These are phyloP conservation scores for Leptothorax acervorum DNA, from an alignment of 2,888 invertebrate species.

Conservation along the genomic window DNA sequence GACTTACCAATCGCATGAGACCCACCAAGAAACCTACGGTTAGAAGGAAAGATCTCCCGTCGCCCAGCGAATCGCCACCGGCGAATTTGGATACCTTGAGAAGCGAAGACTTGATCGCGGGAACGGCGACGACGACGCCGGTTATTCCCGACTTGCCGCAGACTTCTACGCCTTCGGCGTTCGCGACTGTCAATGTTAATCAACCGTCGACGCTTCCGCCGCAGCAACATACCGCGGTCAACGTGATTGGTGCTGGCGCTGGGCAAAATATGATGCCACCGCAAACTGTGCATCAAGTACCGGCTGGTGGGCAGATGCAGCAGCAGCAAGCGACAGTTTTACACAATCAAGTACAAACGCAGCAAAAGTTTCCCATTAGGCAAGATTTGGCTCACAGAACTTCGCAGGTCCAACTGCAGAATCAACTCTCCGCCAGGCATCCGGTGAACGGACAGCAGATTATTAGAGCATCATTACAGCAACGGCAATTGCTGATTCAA, in stretches of 20 bases:
- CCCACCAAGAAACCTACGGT: slow-evolving; percentile 83
- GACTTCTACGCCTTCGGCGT: slow-evolving; percentile 79
- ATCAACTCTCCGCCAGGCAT: slow-evolving; percentile 80
- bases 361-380: slow-evolving; percentile 82
- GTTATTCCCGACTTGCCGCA: slow-evolving; percentile 75
- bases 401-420: slow-evolving; percentile 75
- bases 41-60: slow-evolving; percentile 82
- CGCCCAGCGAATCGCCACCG: slow-evolving; percentile 82
- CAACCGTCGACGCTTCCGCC: slow-evolving; percentile 81
- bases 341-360: slow-evolving; percentile 83
- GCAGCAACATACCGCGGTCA: slow-evolving; percentile 71
- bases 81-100: slow-evolving; percentile 81
- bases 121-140: slow-evolving; percentile 50
- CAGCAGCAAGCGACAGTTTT: slow-evolving; percentile 72
- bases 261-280: slow-evolving; percentile 67
- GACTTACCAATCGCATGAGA: slow-evolving; percentile 79
- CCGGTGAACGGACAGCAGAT: slow-evolving; percentile 83
- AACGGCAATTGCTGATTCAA: slow-evolving; percentile 78
- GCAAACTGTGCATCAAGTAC: slow-evolving; percentile 71
- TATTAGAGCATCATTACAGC: slow-evolving; percentile 77
- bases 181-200: slow-evolving; percentile 81
- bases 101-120: slow-evolving; percentile 82
- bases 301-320: slow-evolving; percentile 71
- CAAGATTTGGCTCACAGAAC: slow-evolving; percentile 82
- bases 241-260: slow-evolving; percentile 62